A percentile compares a stretch with the other conserved stretches of the same genome.
Conservation (phyloP, 2,113 vertebrate genomes). For the Hemiprocne comata region DNA sequence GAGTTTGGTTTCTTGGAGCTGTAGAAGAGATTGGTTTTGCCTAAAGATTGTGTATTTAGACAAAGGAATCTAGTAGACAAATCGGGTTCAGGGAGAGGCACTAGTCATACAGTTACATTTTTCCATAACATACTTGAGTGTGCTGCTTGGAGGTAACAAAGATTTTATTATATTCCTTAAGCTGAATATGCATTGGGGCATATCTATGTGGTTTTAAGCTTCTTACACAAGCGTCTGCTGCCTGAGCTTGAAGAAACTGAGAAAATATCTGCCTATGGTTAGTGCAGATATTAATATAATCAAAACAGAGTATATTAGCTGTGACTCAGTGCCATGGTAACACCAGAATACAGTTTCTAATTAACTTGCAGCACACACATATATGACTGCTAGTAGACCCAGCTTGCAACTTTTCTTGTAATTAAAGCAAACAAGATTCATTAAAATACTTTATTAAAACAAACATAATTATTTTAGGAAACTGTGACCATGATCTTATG, state of each 20-base stretch:
- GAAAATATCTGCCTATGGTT: neutral
- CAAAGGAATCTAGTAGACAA: neutral
- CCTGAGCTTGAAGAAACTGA: neutral
- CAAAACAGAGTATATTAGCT: neutral
- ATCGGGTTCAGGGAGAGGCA: neutral
- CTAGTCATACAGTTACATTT: neutral
- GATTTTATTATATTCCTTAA: neutral
- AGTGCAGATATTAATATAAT: neutral
- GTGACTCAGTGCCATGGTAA: conserved; percentile 12
- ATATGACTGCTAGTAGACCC: neutral
- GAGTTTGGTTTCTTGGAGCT: neutral
- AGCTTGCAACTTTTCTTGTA: neutral
- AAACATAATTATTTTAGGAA: neutral
- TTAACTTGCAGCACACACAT: neutral
- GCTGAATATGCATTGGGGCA: neutral
- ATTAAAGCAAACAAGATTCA: neutral
- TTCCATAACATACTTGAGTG: neutral
- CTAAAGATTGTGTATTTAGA: neutral
- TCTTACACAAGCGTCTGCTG: neutral
- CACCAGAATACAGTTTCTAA: neutral
- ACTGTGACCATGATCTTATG: neutral
- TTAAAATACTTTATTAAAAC: neutral
- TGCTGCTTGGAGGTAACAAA: neutral
- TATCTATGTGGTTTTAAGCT: neutral
- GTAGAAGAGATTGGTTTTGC: neutral